phyloP scores from a whole-genome alignment of 1,140 invertebrate genomes.

The Phymastichus coffea region DNA sequence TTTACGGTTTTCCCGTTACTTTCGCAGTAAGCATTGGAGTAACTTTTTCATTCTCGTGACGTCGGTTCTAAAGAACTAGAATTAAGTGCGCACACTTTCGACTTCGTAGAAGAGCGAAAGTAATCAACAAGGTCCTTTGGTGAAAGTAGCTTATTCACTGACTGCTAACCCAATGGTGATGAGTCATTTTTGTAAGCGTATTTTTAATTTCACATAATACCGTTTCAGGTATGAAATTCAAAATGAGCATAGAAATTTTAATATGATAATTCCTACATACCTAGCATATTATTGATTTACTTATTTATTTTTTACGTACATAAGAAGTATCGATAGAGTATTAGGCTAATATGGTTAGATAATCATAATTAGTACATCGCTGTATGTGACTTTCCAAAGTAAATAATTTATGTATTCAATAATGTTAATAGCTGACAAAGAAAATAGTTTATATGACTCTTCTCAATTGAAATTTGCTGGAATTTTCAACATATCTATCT shows the following conservation, averaged over 20 bases:
- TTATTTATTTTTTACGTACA: neutral
- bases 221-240: neutral
- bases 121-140: constrained; percentile 18
- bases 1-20: neutral
- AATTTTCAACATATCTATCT: too few relatives aligned
- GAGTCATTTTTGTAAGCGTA: constrained; percentile 19
- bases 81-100: neutral
- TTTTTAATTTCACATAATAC: neutral
- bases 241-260: neutral
- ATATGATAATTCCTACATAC: neutral
- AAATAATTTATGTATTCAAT: too few relatives aligned
- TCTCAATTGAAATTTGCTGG: too few relatives aligned
- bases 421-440: too few relatives aligned
- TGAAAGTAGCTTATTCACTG: constrained; percentile 17
- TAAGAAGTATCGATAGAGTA: too few relatives aligned
- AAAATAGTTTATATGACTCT: too few relatives aligned
- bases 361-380: too few relatives aligned
- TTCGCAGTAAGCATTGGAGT: neutral
- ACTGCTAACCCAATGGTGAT: constrained; percentile 1
- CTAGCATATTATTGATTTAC: neutral
- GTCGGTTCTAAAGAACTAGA: neutral
- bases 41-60: neutral
- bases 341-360: too few relatives aligned
- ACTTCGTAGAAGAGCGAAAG: constrained; percentile 14
- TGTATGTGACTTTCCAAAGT: too few relatives aligned